Base-by-base conservation (phyloP, 1,140 invertebrate genomes). In the Ooceraea biroi region DNA sequence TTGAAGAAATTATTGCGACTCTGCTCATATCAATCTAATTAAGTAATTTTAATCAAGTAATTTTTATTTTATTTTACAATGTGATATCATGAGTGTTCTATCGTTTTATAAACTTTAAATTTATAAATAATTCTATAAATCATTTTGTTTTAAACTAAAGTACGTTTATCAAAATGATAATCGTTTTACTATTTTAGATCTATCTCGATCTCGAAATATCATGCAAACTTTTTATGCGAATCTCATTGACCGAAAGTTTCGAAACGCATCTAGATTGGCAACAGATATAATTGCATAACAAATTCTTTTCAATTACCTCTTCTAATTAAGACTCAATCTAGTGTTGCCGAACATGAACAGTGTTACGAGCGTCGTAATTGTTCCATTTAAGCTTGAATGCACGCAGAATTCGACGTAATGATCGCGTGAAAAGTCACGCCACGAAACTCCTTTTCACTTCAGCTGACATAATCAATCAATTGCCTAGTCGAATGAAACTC, bases 381-480 rank as follows among this genome's bases (percentile, higher is more conserved):
- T 1, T 17, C 76, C 17, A 71, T 80, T 80, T 80, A 80, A 4
- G 76, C 76, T 80, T 80, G 76, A 80, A 46, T 80, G 76, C 65
- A 58, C 76, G 36, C 66, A 71, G 68, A 71, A 46, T 80, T 71
- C n/a, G 41, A 44, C 3, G 46, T 66, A 77, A 77, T 63, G 25
- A n/a, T 58, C 50, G 22, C 50, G 36, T 14, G 76, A 78, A 68
- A 78, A 69, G 44, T 78, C 63, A 10, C 36, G 12, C n/a, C 36
- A 30, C 14, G 22, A 69, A 68, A 78, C 25, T 77, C 57, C 36
- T 80, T 80, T 80, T 80, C 50, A 80, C 65, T 71, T 58, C 8
- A 36, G 36, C 50, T 80, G 76, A 80, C 76, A 58, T 57, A 80
- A 80, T 80, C 65, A 50, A 83, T 77, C 10, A 74, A 61, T 72